phyloP scores from a whole-genome alignment of 2,113 vertebrate species.

The Grammomys surdaster region DNA sequence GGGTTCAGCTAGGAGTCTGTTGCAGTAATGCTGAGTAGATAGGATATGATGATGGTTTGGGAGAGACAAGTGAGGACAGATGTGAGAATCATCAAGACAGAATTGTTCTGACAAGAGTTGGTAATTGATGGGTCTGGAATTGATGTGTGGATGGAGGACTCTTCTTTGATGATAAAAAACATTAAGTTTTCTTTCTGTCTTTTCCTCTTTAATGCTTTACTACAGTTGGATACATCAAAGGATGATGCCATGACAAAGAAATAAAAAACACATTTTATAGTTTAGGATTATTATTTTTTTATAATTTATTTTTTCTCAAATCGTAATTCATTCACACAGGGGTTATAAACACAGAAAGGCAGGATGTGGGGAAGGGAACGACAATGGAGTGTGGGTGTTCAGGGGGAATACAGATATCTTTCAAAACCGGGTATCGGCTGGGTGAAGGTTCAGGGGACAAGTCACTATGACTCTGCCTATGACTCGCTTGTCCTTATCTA shows the following conservation, averaged over 20 bases:
- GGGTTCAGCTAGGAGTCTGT: neutral
- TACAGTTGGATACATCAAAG: neutral
- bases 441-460: no score
- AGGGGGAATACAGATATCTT: no score
- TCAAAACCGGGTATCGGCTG: no score
- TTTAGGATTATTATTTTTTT: neutral
- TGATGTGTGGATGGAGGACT: neutral
- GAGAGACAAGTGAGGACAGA: neutral
- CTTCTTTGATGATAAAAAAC: slow-evolving; percentile 15
- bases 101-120: neutral
- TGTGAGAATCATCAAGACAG: neutral
- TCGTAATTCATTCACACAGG: no score
- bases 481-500: no score
- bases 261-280: slow-evolving; percentile 8
- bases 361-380: no score
- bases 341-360: no score
- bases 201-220: slow-evolving; percentile 21
- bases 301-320: no score
- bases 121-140: slow-evolving; percentile 8
- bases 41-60: neutral
- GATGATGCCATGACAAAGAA: neutral
- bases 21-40: neutral
- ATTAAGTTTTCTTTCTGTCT: slow-evolving; percentile 11
- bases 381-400: no score
- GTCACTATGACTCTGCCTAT: no score